Evolutionary conservation across 2,113 vertebrate species (phyloP).

Genomic region (Lucifuga dentata): DNA sequence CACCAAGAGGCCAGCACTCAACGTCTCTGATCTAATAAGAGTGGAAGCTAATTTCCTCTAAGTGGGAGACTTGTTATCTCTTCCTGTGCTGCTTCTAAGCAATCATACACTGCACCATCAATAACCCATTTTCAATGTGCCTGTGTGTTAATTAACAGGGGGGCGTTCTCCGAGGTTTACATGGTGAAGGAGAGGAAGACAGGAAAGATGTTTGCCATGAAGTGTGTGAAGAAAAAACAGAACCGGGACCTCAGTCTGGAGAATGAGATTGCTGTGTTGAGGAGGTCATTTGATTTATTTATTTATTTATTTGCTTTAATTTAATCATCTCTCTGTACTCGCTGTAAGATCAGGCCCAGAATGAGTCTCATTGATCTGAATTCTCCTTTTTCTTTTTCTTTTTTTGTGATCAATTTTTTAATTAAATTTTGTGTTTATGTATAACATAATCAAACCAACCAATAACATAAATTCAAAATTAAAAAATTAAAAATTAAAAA

Average conservation of each 20-base stretch:
- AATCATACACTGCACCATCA: background rate
- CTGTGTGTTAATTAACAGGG: slow-evolving; percentile 78
- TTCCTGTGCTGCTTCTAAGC: background rate
- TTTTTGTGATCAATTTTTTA: no score
- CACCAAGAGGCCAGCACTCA: no score
- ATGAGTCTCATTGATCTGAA: background rate
- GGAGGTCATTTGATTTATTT: slow-evolving; percentile 89
- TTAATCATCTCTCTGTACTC: background rate
- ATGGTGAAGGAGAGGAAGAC: slow-evolving; percentile 95
- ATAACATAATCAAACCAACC: no score
- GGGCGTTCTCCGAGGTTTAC: slow-evolving; percentile 96
- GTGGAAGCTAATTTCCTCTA: slow-evolving; percentile 1
- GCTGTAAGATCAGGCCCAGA: no score
- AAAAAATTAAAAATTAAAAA: no score
- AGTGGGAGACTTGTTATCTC: background rate
- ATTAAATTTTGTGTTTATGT: no score
- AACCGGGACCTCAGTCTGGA: slow-evolving; percentile 90
- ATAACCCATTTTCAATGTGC: background rate
- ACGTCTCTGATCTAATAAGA: background rate
- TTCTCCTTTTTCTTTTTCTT: rapidly evolving
- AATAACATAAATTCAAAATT: no score
- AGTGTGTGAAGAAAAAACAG: slow-evolving; percentile 96
- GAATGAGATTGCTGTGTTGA: slow-evolving; percentile 94
- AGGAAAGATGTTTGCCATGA: slow-evolving; percentile 91
- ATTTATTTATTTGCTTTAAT: background rate